Evolutionary conservation across 64 coral and sea anemone genomes (phyloP).

Genomic region (Anthopleura sola): DNA sequence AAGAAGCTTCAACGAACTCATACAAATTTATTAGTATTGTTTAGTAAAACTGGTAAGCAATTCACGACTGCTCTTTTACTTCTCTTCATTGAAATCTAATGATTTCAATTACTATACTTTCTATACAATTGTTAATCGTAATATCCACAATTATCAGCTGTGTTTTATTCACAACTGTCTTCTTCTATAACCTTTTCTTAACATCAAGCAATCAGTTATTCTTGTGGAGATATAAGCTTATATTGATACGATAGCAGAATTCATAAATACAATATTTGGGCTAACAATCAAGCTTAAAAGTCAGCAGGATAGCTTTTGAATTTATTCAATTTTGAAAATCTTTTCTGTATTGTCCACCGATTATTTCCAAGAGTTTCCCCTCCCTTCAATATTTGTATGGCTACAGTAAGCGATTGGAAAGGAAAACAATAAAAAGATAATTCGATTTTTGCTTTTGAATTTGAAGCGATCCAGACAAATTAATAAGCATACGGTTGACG

Average conservation of each 20-base stretch:
- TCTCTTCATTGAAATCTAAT: not conserved
- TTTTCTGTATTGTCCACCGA: not conserved
- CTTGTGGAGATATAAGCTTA: not conserved
- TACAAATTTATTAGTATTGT: slow-evolving; percentile 94
- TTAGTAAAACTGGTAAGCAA: slow-evolving; percentile 78
- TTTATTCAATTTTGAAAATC: not conserved
- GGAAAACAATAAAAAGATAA: not conserved
- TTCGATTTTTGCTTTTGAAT: no score
- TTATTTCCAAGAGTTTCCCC: not conserved
- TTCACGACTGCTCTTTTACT: not conserved
- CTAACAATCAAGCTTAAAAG: no score
- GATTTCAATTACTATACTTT: not conserved
- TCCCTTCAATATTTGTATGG: not conserved
- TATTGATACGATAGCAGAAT: not conserved
- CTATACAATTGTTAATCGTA: not conserved
- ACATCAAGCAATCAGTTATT: not conserved
- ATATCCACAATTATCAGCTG: not conserved
- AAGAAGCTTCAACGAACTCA: slow-evolving; percentile 94
- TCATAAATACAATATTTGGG: not conserved
- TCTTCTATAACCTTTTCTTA: not conserved
- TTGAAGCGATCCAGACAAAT: no score
- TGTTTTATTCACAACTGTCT: not conserved
- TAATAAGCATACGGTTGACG: no score
- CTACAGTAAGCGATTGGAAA: not conserved
- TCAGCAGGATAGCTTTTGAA: not conserved